Base-by-base conservation (phyloP, 2,888 invertebrate genomes). In the Platypus cylindrus region DNA sequence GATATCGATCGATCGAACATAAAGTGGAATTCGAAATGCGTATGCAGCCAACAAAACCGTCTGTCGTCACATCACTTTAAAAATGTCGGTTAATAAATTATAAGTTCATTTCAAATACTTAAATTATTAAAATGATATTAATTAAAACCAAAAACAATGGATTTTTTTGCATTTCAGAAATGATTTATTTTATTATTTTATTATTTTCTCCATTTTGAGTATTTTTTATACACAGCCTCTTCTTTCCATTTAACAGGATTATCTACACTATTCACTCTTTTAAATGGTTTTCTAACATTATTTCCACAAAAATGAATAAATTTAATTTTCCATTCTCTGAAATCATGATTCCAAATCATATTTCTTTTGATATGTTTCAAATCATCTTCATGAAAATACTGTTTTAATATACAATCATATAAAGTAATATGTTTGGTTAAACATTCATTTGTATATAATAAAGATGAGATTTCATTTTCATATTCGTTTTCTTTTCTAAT, bases 301-400 rank as follows among this genome's bases (percentile, higher is more conserved):
- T 95, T 95, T 1, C 95, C 95, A 13, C 93, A 90, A 62, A 94
- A 93, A 0, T 94, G 94, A 7, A 95, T 86, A 62, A 91, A 91
- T 58, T 82, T 84, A 8, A 97, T 68, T 56, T 91, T 90, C 91
- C 93, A 97, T 60, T 95, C 94, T 17, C 91, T 93, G 12, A 89
- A 81, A 51, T 94, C 91, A 60, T 94, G 91, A 64, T 91, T 91
- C 90, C 91, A 97, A 54, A 82, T 78, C 15, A 90, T 80, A 54
- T 89, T 85, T 51, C 80, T 72, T 52, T 87, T 85, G 38, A 94
- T 82, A 63, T 84, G 70, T 7, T 78, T 76, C 75, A 82, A 81
- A 59, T 87, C 87, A 54, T 85, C 81, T 48, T 76, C 75, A 1
- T 94, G 94, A 56, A 95, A 86, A 54, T 84, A 91, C 11, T 78